These are phyloP conservation scores for Coreius guichenoti DNA, from an alignment of 2,797 vertebrate genomes.

Conservation along the genomic window DNA sequence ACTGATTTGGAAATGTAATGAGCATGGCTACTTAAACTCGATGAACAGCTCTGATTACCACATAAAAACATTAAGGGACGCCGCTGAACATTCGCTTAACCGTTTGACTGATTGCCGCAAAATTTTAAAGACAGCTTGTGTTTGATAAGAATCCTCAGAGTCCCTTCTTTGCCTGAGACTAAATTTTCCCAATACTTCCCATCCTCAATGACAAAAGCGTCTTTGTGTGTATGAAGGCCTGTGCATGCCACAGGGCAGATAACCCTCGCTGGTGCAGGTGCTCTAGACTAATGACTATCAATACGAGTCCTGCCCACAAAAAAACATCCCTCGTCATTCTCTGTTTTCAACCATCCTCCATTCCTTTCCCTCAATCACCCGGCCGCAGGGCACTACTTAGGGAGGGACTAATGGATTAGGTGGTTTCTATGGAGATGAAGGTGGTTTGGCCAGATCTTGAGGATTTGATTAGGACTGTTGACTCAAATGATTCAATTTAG, in stretches of 20 bases:
- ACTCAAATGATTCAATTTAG: constrained; percentile 46
- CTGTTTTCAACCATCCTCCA: neutral
- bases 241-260: constrained; percentile 50
- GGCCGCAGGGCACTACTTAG: constrained; percentile 29
- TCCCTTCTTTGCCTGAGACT: constrained; percentile 73
- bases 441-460: constrained; percentile 16
- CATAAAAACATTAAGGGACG: neutral
- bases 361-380: neutral
- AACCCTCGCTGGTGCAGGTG: constrained; percentile 63
- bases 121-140: neutral
- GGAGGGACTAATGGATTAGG: constrained; percentile 34
- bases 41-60: constrained; percentile 5
- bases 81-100: neutral
- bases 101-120: neutral
- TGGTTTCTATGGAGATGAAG: constrained; percentile 43
- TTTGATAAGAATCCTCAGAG: neutral
- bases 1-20: constrained; percentile 1
- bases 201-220: constrained; percentile 71
- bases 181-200: constrained; percentile 70
- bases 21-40: neutral
- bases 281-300: constrained; percentile 72
- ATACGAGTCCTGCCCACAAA: constrained; percentile 60
- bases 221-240: constrained; percentile 66
- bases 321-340: constrained; percentile 14
- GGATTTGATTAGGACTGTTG: constrained; percentile 44